A percentile compares a stretch with the other conserved stretches of the same genome.
These are phyloP conservation scores for Irena cyanogastra DNA, from an alignment of 2,113 vertebrate genomes.

Conservation along the genomic window DNA sequence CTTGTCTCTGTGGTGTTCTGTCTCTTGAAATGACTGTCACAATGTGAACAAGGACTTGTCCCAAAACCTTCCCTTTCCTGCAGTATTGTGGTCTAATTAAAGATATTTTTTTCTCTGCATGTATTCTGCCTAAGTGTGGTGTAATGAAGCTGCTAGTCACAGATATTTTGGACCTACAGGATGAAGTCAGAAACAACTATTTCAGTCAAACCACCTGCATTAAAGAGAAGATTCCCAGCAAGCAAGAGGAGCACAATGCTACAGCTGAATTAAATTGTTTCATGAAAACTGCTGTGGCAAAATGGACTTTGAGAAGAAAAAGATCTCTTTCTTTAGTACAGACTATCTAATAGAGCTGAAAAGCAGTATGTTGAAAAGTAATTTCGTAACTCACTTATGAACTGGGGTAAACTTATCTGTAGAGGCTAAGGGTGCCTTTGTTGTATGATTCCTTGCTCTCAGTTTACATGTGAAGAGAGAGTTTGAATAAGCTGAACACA, in stretches of 20 bases:
- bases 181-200: neutral
- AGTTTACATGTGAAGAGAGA: neutral
- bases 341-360: neutral
- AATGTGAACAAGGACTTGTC: neutral
- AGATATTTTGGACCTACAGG: neutral
- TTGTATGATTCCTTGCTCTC: neutral
- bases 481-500: neutral
- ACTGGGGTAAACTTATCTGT: neutral
- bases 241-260: neutral
- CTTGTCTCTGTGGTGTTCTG: neutral
- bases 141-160: neutral
- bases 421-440: neutral
- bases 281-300: neutral
- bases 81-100: neutral
- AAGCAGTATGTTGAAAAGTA: neutral
- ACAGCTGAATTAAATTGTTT: neutral
- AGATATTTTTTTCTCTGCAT: neutral
- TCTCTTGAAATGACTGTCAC: neutral
- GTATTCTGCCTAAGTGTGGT: neutral
- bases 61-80: neutral
- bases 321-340: neutral
- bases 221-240: neutral
- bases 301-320: neutral
- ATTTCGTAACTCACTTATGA: neutral
- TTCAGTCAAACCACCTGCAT: neutral